Evolutionary conservation across 2,888 invertebrate species (phyloP).

Genomic region (Leucophora obtusa): DNA sequence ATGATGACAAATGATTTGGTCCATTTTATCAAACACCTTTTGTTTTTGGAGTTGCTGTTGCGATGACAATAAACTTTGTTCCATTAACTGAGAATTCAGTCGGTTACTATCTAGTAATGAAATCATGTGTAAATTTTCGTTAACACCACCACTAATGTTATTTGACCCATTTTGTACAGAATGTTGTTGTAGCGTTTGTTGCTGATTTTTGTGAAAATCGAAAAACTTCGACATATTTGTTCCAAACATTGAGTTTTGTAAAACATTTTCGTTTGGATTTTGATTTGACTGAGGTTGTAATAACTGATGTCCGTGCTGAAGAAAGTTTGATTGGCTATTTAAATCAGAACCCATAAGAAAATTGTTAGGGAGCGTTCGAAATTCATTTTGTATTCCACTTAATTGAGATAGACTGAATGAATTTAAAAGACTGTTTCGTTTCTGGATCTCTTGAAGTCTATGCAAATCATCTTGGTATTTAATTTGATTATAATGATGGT

Average conservation of each 20-base stretch:
- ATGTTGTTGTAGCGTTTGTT: too few relatives aligned
- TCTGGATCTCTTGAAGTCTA: constrained; percentile 77
- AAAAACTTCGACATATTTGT: constrained; percentile 79
- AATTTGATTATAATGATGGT: constrained; percentile 70
- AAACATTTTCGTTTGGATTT: constrained; percentile 68
- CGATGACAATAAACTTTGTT: too few relatives aligned
- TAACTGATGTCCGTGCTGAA: constrained; percentile 70
- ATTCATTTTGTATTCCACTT: constrained; percentile 71
- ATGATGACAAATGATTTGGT: too few relatives aligned
- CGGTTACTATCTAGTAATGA: too few relatives aligned
- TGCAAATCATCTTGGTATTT: constrained; percentile 77
- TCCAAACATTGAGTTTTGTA: constrained; percentile 73
- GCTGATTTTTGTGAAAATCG: constrained; percentile 79
- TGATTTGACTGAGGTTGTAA: constrained; percentile 69
- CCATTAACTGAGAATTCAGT: too few relatives aligned
- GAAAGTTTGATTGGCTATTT: constrained; percentile 71
- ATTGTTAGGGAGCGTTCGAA: constrained; percentile 67
- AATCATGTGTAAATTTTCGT: too few relatives aligned
- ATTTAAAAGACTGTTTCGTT: constrained; percentile 74
- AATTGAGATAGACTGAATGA: constrained; percentile 73
- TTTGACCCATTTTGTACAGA: too few relatives aligned
- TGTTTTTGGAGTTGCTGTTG: too few relatives aligned
- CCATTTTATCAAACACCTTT: too few relatives aligned
- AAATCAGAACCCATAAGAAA: constrained; percentile 69
- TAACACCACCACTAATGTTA: too few relatives aligned